phyloP scores from a whole-genome alignment of 2,113 vertebrate species.

The Spizaetus ornatus region DNA sequence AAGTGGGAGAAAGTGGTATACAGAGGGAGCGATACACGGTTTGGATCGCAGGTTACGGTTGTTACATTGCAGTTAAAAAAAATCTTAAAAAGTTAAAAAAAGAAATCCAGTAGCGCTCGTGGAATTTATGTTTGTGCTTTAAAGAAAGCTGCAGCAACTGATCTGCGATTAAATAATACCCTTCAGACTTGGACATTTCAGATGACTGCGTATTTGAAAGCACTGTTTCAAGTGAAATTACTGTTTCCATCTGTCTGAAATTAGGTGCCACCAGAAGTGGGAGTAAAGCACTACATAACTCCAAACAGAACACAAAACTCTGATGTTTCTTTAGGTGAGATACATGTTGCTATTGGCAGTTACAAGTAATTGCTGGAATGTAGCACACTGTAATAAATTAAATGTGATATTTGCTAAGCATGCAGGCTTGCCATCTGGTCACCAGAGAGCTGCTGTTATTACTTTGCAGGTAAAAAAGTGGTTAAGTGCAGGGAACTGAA shows the following conservation, averaged over 20 bases:
- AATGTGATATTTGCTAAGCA: constrained; percentile 47
- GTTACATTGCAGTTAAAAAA: not conserved
- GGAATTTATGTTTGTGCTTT: not conserved
- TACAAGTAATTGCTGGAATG: constrained; percentile 50
- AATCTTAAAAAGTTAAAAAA: not conserved
- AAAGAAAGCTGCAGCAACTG: not conserved
- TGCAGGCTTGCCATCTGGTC: constrained; percentile 55
- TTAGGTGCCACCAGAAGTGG: constrained; percentile 35
- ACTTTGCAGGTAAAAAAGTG: constrained; percentile 38
- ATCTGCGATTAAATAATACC: not conserved
- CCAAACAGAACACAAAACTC: constrained; percentile 40
- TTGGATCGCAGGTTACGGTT: not conserved
- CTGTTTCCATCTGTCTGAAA: constrained; percentile 44
- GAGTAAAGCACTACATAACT: constrained; percentile 26
- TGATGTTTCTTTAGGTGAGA: constrained; percentile 32
- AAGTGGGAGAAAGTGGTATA: not conserved
- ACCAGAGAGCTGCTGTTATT: constrained; percentile 27
- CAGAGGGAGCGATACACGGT: not conserved
- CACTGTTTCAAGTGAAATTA: constrained; percentile 19
- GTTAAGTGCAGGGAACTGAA: constrained; percentile 3
- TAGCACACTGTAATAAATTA: constrained; percentile 46
- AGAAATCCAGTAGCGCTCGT: not conserved
- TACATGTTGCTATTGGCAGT: constrained; percentile 50
- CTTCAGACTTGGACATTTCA: not conserved
- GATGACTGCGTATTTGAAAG: not conserved